Evolutionary conservation across 2,113 vertebrate genomes (phyloP), one percentile per base, ranked within the genome.

Genomic region (Halichoerus grypus): DNA sequence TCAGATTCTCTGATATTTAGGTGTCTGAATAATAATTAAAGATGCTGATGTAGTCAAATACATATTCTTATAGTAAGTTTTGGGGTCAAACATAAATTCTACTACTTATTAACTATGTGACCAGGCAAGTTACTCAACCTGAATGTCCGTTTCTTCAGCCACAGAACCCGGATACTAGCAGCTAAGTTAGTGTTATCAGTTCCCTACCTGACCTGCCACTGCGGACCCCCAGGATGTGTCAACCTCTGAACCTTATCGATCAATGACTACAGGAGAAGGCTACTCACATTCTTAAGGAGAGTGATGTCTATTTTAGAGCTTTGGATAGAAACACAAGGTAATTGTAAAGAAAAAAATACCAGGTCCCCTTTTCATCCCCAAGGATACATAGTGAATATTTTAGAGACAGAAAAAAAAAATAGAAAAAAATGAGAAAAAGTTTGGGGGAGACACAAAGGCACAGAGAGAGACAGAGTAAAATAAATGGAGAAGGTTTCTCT

Each of bases 41-140:
- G 13, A 1, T 36, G 3, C 4, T 18, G 1, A 0, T 24, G 0
- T 46, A 77, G 19, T 71, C 4, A 57, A 83, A 67, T 57, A 3
- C 3, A 24, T 33, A 65, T 46, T 65, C 67, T 86, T 72, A 0
- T 28, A 26, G 18, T 15, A n/a, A 46, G 5, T 53, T 77, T 89
- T 22, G 31, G 10, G 26, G 1, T 77, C n/a, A 81, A 36, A 76
- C 12, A 59, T 80, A 63, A 53, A 65, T 51, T 77, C 2, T 92
- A 24, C 0, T 82, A 19, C 4, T 55, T 42, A 67, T 76, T 79
- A 57, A 63, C 65, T 71, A 28, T 33, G 39, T 55, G 19, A 67
- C 42, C 24, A 88, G 46, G 16, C 16, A 55, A 42, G 9, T 81
- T 3, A 12, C 14, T 39, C 18, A 65, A 16, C 2, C 7, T 46